Base-by-base conservation (phyloP, 2,888 invertebrate genomes). In the Aradus depressus region DNA sequence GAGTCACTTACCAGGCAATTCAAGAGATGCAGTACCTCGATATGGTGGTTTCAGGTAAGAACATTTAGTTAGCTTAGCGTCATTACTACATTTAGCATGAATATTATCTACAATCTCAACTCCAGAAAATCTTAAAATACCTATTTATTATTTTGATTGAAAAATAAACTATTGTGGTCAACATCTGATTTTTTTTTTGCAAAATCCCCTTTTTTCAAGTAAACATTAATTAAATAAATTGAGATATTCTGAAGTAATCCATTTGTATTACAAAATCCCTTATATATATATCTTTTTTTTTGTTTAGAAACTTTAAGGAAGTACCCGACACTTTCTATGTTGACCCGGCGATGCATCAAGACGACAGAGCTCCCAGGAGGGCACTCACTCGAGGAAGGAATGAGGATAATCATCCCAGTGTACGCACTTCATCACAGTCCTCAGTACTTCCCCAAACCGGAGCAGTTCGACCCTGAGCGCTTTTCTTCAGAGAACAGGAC, bases 1-100 rank as follows among this genome's bases (percentile, higher is more conserved):
- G 64, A 18, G 14, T 75, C 28, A 69, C 67, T 4, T 75, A 75
- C 37, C 75, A 76, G 35, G 64, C 65, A 3, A 35, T 75, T 1
- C 65, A 66, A 31, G 68, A 71, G 54, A 64, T 77, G 64, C 68
- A 64, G 1, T 77, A 77, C 60, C 69, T 75, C 58, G 72, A 74
- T 48, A 69, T 68, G 64, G 72, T 73, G 1, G 59, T 73, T 1
- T 70, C 69, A 62, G 75, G 75, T 75, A 53, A 49, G 32, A 12
- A 21, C 3, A 44, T n/a, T 8, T 42, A 21, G 28, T 10, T 21
- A 39, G 14, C n/a, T 16, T 14, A 12, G 37, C 21, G 18, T 10
- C 5, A 34, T 16, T 16, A 37, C 18, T 38, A 5, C 8, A 4
- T n/a, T 8, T 38, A 22, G 2, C 2, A 2, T 14, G 8, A 35